phyloP scores from a whole-genome alignment of 92 coral and sea anemone genomes.

The Siderastrea siderea region DNA sequence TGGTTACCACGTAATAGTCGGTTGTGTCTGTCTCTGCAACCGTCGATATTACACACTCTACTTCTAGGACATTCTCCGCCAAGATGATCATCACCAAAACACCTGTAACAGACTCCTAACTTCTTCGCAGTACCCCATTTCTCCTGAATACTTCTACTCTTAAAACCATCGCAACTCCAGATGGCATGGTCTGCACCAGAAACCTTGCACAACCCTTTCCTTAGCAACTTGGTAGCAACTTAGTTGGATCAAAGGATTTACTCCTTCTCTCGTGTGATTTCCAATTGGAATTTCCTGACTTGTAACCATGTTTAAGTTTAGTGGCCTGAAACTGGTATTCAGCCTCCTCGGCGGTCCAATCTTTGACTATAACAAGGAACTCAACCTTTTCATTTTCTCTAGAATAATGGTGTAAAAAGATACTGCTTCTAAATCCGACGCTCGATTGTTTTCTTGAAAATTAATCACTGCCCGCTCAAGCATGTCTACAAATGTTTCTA shows the following conservation, averaged over 20 bases:
- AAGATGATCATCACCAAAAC: no score
- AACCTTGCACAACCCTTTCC: slow-evolving; percentile 5
- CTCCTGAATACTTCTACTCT: slow-evolving; percentile 6
- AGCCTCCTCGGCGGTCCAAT: slow-evolving; percentile 11
- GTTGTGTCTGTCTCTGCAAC: slow-evolving; percentile 41
- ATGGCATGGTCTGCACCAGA: slow-evolving; percentile 39
- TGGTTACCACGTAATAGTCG: slow-evolving; percentile 40
- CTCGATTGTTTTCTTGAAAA: slow-evolving; percentile 50
- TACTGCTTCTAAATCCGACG: slow-evolving; percentile 74
- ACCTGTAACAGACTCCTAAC: no score
- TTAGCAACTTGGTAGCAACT: background rate
- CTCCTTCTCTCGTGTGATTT: slow-evolving; percentile 17
- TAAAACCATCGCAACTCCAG: slow-evolving; percentile 51
- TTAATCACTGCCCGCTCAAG: slow-evolving; percentile 53
- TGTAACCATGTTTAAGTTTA: slow-evolving; percentile 33
- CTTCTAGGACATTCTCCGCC: no score
- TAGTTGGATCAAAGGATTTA: slow-evolving; percentile 19
- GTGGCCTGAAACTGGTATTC: slow-evolving; percentile 29
- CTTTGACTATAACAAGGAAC: background rate
- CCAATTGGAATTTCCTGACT: slow-evolving; percentile 6
- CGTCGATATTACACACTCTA: slow-evolving; percentile 17
- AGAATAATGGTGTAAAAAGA: slow-evolving; percentile 67
- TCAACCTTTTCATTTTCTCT: slow-evolving; percentile 35
- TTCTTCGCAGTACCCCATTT: no score
- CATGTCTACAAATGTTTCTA: slow-evolving; percentile 61